A percentile compares a stretch with the other conserved stretches of the same genome.
These are phyloP conservation scores for Ceriagrion tenellum DNA, from an alignment of 2,888 invertebrate genomes.

Conservation along the genomic window DNA sequence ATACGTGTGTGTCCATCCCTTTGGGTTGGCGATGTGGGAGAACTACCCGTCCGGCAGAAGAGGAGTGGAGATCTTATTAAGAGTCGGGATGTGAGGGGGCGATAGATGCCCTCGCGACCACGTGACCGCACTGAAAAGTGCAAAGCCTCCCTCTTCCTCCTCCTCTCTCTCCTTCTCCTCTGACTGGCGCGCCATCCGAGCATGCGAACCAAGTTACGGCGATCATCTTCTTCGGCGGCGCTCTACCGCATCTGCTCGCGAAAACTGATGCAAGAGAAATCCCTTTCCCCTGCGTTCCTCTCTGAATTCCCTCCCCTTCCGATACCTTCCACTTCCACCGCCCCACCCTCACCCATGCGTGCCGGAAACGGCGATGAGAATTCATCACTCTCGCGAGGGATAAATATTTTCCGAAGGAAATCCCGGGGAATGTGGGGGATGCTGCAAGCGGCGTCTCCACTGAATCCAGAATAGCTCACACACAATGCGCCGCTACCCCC, in stretches of 20 bases:
- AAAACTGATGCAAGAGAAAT: conserved; percentile 47
- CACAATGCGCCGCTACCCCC: background rate
- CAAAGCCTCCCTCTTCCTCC: background rate
- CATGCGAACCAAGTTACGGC: conserved; percentile 44
- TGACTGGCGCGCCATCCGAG: background rate
- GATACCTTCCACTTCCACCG: background rate
- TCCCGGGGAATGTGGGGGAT: background rate
- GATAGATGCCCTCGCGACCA: conserved; percentile 34
- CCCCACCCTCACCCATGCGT: conserved; percentile 2
- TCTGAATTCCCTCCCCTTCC: background rate
- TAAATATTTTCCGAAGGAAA: conserved; percentile 3
- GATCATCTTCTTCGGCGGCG: background rate
- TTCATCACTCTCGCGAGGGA: conserved; percentile 20
- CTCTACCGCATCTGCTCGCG: background rate
- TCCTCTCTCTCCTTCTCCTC: background rate
- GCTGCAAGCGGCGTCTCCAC: background rate
- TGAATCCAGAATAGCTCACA: conserved; percentile 26
- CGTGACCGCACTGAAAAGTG: conserved; percentile 53
- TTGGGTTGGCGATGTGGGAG: background rate
- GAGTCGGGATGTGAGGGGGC: background rate
- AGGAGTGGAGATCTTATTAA: background rate
- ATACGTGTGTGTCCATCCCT: background rate
- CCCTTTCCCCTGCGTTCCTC: background rate
- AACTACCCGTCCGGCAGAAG: background rate
- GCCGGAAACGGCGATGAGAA: conserved; percentile 62